These are phyloP conservation scores for Carlito syrichta DNA, from an alignment of 2,113 vertebrate genomes.

Conservation along the genomic window DNA sequence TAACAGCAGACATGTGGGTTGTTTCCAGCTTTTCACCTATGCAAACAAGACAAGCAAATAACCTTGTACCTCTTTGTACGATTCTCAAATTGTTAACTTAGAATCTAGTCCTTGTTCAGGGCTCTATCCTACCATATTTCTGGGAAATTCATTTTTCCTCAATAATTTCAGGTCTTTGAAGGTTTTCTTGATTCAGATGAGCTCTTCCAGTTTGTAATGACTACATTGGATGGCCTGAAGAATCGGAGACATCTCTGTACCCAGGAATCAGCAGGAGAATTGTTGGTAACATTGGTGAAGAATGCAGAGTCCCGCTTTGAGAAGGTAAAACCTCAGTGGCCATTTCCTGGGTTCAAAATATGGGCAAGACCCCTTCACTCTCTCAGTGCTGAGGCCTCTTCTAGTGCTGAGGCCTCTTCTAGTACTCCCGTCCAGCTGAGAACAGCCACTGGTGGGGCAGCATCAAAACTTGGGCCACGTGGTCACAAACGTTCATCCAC, in stretches of 20 bases:
- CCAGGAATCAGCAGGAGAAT: constrained; percentile 52
- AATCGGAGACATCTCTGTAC: background rate
- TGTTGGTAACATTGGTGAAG: constrained; percentile 60
- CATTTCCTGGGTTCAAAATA: background rate
- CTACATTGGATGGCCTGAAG: constrained; percentile 42
- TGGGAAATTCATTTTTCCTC: constrained; percentile 29
- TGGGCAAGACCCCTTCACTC: background rate
- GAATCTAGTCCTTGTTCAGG: background rate
- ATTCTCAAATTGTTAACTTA: constrained; percentile 5
- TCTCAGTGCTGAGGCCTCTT: background rate
- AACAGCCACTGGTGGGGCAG: background rate
- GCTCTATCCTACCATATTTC: background rate
- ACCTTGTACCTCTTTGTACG: background rate
- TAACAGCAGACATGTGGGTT: background rate
- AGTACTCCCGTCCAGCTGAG: background rate
- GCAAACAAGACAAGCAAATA: background rate
- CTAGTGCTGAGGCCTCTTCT: background rate
- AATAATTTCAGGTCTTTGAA: constrained; percentile 67
- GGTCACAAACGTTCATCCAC: background rate
- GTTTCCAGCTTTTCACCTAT: background rate
- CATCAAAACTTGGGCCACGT: background rate
- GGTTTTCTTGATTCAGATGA: constrained; percentile 63
- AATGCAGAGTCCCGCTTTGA: constrained; percentile 46
- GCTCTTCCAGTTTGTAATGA: constrained; percentile 66
- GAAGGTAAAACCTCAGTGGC: constrained; percentile 51